phyloP scores from a whole-genome alignment of 2,797 vertebrate species.

The Ptychobarbus kaznakovi region DNA sequence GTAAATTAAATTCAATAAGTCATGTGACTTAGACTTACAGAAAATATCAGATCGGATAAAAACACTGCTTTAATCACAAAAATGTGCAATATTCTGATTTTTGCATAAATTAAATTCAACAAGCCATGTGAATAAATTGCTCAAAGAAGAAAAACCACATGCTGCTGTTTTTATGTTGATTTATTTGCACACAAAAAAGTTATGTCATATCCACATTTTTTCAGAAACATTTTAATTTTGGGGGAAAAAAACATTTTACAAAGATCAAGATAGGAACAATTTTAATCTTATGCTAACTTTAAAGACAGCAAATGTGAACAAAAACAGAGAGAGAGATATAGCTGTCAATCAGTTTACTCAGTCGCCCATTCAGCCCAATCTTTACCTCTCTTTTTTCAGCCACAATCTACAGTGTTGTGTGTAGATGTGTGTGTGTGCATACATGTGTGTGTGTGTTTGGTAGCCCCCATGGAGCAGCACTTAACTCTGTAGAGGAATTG shows the following conservation, averaged over 20 bases:
- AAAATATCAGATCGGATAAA: neutral
- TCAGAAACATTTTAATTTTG: neutral
- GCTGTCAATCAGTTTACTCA: constrained; percentile 9
- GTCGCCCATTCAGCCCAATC: neutral
- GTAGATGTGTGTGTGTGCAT: neutral
- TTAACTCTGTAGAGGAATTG: constrained; percentile 84
- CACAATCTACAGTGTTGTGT: constrained; percentile 53
- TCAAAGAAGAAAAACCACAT: neutral
- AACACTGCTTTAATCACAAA: neutral
- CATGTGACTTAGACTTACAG: neutral
- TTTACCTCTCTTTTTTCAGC: constrained; percentile 25
- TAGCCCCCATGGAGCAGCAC: constrained; percentile 79
- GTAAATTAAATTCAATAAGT: neutral
- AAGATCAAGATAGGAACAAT: neutral
- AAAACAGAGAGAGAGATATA: neutral
- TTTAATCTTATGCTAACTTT: neutral
- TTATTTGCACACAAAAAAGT: neutral
- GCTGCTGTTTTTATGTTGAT: neutral
- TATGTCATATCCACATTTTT: neutral
- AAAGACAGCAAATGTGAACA: neutral
- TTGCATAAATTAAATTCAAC: neutral
- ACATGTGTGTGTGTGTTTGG: constrained; percentile 36
- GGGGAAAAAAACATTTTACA: neutral
- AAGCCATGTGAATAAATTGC: neutral
- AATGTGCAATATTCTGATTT: neutral